These are phyloP conservation scores for Lepus americanus DNA, from an alignment of 2,113 vertebrate genomes.

Conservation along the genomic window DNA sequence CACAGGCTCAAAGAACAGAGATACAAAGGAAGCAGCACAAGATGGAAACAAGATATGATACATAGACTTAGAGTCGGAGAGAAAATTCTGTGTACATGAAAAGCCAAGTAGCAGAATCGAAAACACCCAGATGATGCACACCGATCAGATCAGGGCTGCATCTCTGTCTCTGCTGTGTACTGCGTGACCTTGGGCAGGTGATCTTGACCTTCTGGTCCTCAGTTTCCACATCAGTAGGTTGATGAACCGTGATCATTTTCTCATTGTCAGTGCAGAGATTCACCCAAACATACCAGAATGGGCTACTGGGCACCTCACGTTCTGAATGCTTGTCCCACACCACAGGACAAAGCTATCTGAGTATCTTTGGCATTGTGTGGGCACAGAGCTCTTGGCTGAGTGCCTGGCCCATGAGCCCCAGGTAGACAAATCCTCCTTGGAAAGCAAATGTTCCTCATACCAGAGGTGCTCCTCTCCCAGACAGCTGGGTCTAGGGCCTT, in stretches of 20 bases:
- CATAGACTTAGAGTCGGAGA: background rate
- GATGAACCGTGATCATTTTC: background rate
- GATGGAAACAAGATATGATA: background rate
- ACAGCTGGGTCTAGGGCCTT: background rate
- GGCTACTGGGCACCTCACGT: background rate
- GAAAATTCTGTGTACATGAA: accelerated
- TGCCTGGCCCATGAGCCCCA: background rate
- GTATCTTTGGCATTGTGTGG: background rate
- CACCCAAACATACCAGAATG: background rate
- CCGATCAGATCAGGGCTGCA: background rate
- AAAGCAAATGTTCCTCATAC: too few relatives aligned
- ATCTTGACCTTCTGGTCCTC: background rate
- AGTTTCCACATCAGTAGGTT: background rate
- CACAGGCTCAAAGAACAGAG: background rate
- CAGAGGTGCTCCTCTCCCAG: background rate
- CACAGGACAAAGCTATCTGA: background rate
- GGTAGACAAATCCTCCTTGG: background rate
- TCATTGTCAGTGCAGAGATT: background rate
- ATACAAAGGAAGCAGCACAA: background rate
- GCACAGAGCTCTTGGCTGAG: background rate
- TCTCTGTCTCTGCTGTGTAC: background rate
- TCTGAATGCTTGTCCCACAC: background rate
- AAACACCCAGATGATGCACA: background rate
- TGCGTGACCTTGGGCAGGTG: background rate
- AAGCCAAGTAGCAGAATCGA: accelerated